Percentiles rank a stretch among this genome's conserved stretches.
These are phyloP conservation scores for Dendrolimus houi DNA, from an alignment of 2,888 invertebrate genomes.

Conservation along the genomic window DNA sequence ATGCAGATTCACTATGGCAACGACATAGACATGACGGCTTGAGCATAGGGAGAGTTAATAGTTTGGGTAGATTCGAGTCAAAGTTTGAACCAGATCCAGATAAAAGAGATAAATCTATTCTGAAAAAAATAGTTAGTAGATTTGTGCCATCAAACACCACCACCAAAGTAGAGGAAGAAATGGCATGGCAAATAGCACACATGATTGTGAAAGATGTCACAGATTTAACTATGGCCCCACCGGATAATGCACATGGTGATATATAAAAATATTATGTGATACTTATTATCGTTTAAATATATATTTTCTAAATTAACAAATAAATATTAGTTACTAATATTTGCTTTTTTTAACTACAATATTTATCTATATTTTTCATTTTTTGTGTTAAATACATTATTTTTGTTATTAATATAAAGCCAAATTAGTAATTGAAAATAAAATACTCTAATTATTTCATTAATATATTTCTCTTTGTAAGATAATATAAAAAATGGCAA, in stretches of 20 bases:
- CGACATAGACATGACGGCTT: slow-evolving; percentile 84
- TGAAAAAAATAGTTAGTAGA: slow-evolving; percentile 81
- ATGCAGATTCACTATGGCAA: slow-evolving; percentile 93
- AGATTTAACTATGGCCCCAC: slow-evolving; percentile 84
- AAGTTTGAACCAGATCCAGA: slow-evolving; percentile 89
- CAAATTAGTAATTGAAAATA: too few species aligned
- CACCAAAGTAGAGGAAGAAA: slow-evolving; percentile 94
- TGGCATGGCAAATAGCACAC: slow-evolving; percentile 98
- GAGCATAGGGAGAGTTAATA: slow-evolving; percentile 90
- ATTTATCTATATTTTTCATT: too few species aligned
- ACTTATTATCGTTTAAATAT: background rate
- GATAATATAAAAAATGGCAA: background rate
- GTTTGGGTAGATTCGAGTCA: slow-evolving; percentile 92
- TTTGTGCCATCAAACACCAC: slow-evolving; percentile 90
- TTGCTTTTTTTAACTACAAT: background rate
- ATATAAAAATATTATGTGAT: slow-evolving; percentile 28
- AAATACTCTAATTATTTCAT: too few species aligned
- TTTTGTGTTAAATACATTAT: too few species aligned
- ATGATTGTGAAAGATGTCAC: slow-evolving; percentile 98
- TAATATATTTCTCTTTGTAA: too few species aligned
- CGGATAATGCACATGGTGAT: slow-evolving; percentile 56
- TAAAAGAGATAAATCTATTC: slow-evolving; percentile 61
- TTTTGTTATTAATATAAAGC: too few species aligned
- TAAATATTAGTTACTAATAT: slow-evolving; percentile 15
- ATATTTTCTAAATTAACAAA: slow-evolving; percentile 47